A percentile compares a stretch with the other conserved stretches of the same genome.
Conservation (phyloP, 2,113 vertebrate species). For the Melanostigma gelatinosum region DNA sequence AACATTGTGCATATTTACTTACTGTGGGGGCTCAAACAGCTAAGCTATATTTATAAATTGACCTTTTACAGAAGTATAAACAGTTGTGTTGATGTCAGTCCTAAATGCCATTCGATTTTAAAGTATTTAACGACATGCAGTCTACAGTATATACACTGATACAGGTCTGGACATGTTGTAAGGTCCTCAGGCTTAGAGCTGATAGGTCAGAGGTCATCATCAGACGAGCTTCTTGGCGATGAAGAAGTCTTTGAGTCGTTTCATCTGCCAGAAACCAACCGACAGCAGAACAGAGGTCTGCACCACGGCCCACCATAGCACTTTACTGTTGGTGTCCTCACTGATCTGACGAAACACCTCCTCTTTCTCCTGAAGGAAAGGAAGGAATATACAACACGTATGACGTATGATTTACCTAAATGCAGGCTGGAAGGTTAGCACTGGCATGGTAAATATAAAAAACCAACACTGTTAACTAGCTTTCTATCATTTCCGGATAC, state of each 20-base stretch:
- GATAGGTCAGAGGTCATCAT: slow-evolving; percentile 31
- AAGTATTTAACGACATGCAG: neutral
- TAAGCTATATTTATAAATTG: neutral
- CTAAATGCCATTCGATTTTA: neutral
- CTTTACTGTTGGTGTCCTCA: slow-evolving; percentile 89
- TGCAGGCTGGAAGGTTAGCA: neutral
- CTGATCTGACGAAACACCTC: slow-evolving; percentile 90
- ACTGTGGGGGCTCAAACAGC: neutral
- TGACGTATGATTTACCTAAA: neutral
- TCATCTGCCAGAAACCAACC: slow-evolving; percentile 93
- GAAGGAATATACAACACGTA: neutral
- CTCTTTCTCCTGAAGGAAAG: slow-evolving; percentile 85
- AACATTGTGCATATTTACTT: neutral
- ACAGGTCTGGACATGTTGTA: neutral
- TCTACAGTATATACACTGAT: neutral
- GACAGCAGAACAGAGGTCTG: slow-evolving; percentile 88
- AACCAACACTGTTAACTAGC: neutral
- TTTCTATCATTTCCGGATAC: neutral
- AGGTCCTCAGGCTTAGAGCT: neutral
- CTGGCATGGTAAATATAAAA: neutral
- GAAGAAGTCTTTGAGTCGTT: slow-evolving; percentile 91
- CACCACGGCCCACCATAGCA: slow-evolving; percentile 90
- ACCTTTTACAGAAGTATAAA: neutral
- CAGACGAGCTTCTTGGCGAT: slow-evolving; percentile 93
- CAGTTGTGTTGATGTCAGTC: neutral